Percentiles rank a stretch among this genome's conserved stretches.
Evolutionary conservation across 2,113 vertebrate species (phyloP).

Genomic region (Athene cunicularia): DNA sequence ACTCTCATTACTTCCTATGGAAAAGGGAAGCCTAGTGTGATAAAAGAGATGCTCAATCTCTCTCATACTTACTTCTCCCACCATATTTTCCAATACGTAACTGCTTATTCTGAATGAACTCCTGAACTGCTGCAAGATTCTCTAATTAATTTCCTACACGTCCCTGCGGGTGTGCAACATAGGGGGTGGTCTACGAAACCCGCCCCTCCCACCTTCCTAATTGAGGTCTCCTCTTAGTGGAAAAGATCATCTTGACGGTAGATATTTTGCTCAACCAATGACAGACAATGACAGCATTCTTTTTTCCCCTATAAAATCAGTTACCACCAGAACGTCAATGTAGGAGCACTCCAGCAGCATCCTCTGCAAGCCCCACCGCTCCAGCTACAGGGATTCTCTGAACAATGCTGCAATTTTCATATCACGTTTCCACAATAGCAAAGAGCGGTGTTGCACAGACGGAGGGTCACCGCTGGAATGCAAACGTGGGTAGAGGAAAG

Average conservation of each 20-base stretch:
- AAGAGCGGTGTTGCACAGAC: not conserved
- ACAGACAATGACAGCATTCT: not conserved
- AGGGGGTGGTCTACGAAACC: rapidly evolving
- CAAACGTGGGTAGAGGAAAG: not conserved
- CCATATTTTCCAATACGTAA: not conserved
- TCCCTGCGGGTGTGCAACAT: rapidly evolving
- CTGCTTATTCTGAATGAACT: not conserved
- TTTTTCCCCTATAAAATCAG: not conserved
- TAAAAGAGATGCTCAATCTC: not conserved
- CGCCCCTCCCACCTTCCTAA: not conserved
- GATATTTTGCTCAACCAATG: not conserved
- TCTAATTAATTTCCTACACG: constrained; percentile 4
- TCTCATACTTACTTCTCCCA: not conserved
- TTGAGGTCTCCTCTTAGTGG: not conserved
- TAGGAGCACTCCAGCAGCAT: not conserved
- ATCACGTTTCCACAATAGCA: rapidly evolving
- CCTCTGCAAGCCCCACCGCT: not conserved
- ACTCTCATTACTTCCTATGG: not conserved
- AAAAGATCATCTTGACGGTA: not conserved
- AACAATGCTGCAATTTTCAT: not conserved
- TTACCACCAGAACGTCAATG: not conserved
- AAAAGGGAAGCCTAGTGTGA: not conserved
- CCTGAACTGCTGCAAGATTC: not conserved
- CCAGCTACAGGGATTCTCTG: not conserved
- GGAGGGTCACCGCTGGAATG: constrained; percentile 17